A percentile compares a stretch with the other conserved stretches of the same genome.
Conservation (phyloP, 1,140 invertebrate species). For the Ceratosolen solmsi region DNA sequence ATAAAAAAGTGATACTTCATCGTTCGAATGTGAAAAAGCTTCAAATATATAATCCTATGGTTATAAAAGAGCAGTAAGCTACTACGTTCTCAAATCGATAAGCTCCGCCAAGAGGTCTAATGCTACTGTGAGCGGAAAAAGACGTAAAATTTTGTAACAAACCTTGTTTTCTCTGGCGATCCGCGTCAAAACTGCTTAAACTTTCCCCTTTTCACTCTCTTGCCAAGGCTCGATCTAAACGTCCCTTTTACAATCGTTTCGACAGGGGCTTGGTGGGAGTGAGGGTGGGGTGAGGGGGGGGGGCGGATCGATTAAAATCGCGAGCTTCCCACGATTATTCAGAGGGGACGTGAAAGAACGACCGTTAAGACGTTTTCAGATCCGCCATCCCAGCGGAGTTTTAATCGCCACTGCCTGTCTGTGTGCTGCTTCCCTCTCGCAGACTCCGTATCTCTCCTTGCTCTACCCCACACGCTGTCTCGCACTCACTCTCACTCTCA, state of each 20-base stretch:
- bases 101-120: too few relatives aligned
- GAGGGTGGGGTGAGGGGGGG: neutral
- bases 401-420: conserved; percentile 3
- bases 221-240: too few relatives aligned
- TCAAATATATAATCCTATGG: too few relatives aligned
- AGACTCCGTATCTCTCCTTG: neutral
- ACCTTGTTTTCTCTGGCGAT: neutral
- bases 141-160: neutral
- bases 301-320: neutral
- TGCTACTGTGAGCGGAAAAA: neutral
- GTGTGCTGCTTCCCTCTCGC: neutral
- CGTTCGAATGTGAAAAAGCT: too few relatives aligned
- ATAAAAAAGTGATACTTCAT: too few relatives aligned
- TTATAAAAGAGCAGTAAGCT: too few relatives aligned
- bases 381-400: conserved; percentile 4
- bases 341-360: neutral
- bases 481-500: neutral
- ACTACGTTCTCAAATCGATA: too few relatives aligned
- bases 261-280: neutral
- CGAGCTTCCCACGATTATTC: neutral
- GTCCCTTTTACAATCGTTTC: neutral
- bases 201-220: neutral
- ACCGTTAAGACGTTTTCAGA: neutral
- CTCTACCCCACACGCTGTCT: neutral
- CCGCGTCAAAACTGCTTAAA: neutral